Conservation (phyloP, 2,797 vertebrate genomes). For the Peromyscus melanophrys region DNA sequence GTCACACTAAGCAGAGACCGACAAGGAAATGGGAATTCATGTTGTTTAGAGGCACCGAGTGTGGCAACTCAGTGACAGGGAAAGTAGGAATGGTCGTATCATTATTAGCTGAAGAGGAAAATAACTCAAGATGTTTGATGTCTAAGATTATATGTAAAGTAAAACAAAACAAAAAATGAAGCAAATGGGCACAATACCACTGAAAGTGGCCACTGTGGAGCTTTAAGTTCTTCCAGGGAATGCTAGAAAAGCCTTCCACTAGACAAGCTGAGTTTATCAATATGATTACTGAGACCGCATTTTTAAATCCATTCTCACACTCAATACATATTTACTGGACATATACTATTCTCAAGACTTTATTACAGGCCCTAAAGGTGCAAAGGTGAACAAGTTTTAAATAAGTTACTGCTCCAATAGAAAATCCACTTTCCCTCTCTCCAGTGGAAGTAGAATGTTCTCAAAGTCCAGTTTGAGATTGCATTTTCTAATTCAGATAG, state of each 20-base stretch:
- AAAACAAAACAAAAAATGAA: conserved; percentile 30
- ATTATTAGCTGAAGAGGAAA: not conserved
- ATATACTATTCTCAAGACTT: not conserved
- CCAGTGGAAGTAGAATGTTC: not conserved
- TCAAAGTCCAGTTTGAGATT: conserved; percentile 43
- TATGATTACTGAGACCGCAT: conserved; percentile 49
- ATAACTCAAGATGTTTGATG: not conserved
- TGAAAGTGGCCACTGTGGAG: not conserved
- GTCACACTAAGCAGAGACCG: conserved; percentile 43
- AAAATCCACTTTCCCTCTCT: not conserved
- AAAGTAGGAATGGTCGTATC: not conserved
- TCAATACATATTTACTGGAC: conserved; percentile 17
- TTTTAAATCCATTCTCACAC: conserved; percentile 25
- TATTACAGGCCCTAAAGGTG: not conserved
- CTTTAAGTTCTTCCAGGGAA: conserved; percentile 48
- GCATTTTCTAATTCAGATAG: not conserved
- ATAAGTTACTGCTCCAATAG: not conserved
- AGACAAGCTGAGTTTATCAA: not conserved
- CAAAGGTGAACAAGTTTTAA: not conserved
- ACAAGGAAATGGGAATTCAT: conserved; percentile 28
- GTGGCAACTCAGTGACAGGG: not conserved
- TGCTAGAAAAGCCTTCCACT: conserved; percentile 4
- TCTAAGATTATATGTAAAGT: conserved; percentile 27
- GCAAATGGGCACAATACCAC: conserved; percentile 19
- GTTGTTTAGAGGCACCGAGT: not conserved